A percentile compares a stretch with the other conserved stretches of the same genome.
phyloP scores from a whole-genome alignment of 1,140 invertebrate genomes.

The Agrilus planipennis region DNA sequence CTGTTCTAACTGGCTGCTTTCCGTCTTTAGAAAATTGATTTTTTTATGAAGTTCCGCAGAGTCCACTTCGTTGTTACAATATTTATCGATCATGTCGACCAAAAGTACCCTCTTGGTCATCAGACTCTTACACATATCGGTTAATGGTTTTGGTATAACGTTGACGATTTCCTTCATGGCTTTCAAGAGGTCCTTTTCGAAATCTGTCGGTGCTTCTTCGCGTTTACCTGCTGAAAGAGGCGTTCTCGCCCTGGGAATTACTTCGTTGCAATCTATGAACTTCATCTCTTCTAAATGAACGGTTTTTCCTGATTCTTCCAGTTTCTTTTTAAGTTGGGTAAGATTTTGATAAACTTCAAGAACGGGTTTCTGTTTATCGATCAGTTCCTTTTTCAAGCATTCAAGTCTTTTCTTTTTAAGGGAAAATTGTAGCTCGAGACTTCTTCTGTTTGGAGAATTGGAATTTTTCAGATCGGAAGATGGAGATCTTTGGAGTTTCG shows the following conservation, averaged over 20 bases:
- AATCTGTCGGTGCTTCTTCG: background rate
- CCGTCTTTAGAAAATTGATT: slow-evolving; percentile 17
- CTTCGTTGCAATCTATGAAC: background rate
- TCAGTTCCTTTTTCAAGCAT: slow-evolving; percentile 22
- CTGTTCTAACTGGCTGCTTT: slow-evolving; percentile 17
- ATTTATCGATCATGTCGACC: slow-evolving; percentile 19
- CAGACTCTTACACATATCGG: slow-evolving; percentile 21
- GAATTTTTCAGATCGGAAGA: no score
- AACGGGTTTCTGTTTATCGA: slow-evolving; percentile 24
- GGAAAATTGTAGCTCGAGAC: no score
- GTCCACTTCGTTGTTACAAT: slow-evolving; percentile 17
- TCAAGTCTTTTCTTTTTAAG: slow-evolving; percentile 25
- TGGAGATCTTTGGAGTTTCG: no score
- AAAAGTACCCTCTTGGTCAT: slow-evolving; percentile 16
- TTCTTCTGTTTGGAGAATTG: no score
- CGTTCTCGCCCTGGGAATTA: background rate
- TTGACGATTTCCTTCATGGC: slow-evolving; percentile 22
- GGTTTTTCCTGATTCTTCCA: slow-evolving; percentile 22
- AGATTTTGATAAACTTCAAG: slow-evolving; percentile 24
- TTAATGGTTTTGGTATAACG: slow-evolving; percentile 18
- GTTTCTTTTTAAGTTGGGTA: slow-evolving; percentile 23
- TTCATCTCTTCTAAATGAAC: slow-evolving; percentile 11
- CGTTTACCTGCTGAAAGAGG: background rate
- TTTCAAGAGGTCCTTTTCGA: slow-evolving; percentile 15
- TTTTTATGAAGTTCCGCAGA: slow-evolving; percentile 13